phyloP scores from a whole-genome alignment of 2,888 invertebrate species.

The Gymnosoma rotundatum region DNA sequence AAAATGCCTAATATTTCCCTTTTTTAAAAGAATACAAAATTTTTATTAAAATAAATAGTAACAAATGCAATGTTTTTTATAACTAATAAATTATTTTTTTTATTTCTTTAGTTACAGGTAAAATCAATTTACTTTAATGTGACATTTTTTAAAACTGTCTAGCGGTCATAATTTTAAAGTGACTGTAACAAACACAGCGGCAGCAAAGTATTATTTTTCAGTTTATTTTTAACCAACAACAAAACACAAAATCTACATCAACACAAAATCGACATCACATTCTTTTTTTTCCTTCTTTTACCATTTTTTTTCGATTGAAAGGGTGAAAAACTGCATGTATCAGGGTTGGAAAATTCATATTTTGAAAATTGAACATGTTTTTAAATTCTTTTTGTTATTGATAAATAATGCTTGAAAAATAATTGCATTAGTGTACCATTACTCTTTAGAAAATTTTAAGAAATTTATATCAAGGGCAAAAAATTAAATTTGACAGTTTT shows the following conservation, averaged over 20 bases:
- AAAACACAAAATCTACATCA: constrained; percentile 11
- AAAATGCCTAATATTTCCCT: no score
- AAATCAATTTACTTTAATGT: constrained; percentile 6
- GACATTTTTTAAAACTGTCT: constrained; percentile 1
- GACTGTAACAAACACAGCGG: constrained; percentile 1
- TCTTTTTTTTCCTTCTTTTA: neutral
- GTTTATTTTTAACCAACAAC: neutral
- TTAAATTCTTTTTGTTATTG: no score
- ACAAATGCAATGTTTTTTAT: neutral
- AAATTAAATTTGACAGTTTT: no score
- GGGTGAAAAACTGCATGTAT: neutral
- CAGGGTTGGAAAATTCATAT: no score
- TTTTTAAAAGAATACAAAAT: neutral
- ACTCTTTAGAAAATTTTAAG: no score
- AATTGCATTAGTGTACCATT: no score
- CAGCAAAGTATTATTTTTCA: constrained; percentile 12
- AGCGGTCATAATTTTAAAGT: constrained; percentile 27
- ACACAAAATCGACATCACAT: no score
- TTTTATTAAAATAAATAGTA: neutral
- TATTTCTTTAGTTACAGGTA: neutral
- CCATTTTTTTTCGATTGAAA: constrained; percentile 44
- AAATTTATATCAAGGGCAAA: no score
- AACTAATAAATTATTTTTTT: neutral
- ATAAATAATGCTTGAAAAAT: no score
- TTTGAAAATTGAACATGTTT: no score